Evolutionary conservation across 2,797 vertebrate species (phyloP).

Genomic region (Threskiornis aethiopicus): DNA sequence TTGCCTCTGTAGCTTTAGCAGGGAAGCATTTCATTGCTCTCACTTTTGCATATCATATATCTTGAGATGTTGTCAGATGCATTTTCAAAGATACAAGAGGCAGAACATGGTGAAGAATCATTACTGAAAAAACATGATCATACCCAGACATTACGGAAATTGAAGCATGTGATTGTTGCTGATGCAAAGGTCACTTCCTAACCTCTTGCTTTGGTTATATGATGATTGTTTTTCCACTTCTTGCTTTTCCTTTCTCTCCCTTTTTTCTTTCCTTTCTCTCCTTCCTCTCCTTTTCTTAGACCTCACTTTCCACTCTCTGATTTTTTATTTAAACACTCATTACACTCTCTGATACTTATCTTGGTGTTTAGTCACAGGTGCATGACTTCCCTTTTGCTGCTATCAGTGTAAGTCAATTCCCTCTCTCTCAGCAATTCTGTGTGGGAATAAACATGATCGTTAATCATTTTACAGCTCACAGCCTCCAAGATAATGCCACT

Average conservation of each 20-base stretch:
- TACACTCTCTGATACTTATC: background rate
- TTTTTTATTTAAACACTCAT: background rate
- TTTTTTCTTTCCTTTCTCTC: background rate
- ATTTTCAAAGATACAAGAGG: background rate
- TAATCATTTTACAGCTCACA: conserved; percentile 6
- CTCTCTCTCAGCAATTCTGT: background rate
- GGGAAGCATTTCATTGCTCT: background rate
- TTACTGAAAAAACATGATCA: background rate
- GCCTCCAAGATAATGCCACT: background rate
- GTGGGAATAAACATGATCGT: conserved; percentile 18
- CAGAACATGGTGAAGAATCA: background rate
- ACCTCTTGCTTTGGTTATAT: background rate
- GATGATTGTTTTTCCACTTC: background rate
- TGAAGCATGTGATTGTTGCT: background rate
- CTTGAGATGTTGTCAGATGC: background rate
- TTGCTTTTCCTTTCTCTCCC: background rate
- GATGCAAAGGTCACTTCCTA: background rate
- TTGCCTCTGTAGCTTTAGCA: background rate
- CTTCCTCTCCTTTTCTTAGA: background rate
- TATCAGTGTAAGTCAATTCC: background rate
- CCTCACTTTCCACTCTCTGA: background rate
- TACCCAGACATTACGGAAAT: background rate
- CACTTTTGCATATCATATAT: background rate
- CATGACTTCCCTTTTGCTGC: background rate
- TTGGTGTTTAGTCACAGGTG: background rate